A percentile compares a stretch with the other conserved stretches of the same genome.
These are phyloP conservation scores for Hoplias malabaricus DNA, from an alignment of 2,113 vertebrate species.

Conservation along the genomic window DNA sequence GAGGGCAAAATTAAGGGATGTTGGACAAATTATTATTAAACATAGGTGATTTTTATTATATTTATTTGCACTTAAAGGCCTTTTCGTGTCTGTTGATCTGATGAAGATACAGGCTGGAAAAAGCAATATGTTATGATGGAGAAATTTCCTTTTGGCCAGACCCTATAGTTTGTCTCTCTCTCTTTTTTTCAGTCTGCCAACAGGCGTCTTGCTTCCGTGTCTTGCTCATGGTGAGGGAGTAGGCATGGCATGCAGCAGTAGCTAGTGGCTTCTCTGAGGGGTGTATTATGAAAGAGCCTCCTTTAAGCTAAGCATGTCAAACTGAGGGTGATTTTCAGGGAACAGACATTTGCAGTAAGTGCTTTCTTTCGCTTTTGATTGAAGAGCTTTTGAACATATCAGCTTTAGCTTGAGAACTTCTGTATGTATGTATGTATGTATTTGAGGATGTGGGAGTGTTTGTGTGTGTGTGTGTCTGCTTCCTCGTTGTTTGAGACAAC, in stretches of 20 bases:
- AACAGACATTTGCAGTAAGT: not conserved
- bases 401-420: not conserved
- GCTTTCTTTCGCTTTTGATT: not conserved
- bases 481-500: not conserved
- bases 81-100: conserved; percentile 1
- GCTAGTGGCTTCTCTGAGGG: conserved; percentile 13
- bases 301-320: not conserved
- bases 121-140: not conserved
- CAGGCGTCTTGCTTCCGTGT: conserved; percentile 19
- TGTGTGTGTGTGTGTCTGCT: not conserved
- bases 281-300: conserved; percentile 16
- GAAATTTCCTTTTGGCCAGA: conserved; percentile 23
- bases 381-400: not conserved
- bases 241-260: conserved; percentile 21
- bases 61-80: not conserved
- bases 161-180: conserved; percentile 1
- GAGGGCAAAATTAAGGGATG: too few relatives aligned
- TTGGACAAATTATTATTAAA: too few relatives aligned
- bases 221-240: conserved; percentile 3
- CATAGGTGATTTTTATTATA: not conserved
- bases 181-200: not conserved
- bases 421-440: conserved; percentile 15
- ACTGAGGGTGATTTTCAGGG: not conserved
- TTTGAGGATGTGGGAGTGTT: conserved; percentile 7
- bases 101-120: not conserved